These are phyloP conservation scores for Oceanodroma tethys DNA, from an alignment of 2,113 vertebrate species.

Conservation along the genomic window DNA sequence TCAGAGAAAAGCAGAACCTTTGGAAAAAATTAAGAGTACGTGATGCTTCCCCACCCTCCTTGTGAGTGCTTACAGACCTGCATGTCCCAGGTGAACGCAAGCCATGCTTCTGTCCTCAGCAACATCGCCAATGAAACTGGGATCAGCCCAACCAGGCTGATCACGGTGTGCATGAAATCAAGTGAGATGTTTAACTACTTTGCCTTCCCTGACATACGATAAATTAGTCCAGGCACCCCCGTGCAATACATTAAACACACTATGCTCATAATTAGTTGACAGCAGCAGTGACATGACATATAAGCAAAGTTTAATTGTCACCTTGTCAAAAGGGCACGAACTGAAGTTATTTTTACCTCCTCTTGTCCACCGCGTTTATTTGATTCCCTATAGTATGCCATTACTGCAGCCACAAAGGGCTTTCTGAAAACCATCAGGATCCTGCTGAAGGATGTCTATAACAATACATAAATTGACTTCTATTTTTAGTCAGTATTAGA, in stretches of 20 bases:
- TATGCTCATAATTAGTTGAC: background rate
- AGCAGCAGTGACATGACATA: background rate
- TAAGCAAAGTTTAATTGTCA: background rate
- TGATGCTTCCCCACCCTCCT: background rate
- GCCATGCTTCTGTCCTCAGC: background rate
- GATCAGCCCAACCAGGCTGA: background rate
- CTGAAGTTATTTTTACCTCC: slow-evolving; percentile 5
- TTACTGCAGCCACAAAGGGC: background rate
- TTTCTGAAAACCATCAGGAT: slow-evolving; percentile 6
- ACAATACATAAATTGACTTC: background rate
- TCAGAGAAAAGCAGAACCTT: background rate
- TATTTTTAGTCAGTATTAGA: slow-evolving; percentile 16
- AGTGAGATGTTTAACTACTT: background rate
- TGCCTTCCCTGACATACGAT: background rate
- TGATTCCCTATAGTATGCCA: background rate
- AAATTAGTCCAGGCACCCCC: background rate
- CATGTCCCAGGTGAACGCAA: background rate
- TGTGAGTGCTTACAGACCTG: background rate
- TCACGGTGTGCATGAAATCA: background rate
- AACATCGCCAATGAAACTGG: background rate
- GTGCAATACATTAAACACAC: background rate
- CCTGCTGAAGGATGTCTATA: background rate
- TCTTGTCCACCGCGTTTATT: background rate
- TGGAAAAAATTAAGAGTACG: background rate
- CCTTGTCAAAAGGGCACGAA: slow-evolving; percentile 16